Conservation (phyloP, 2,888 invertebrate genomes). For the Sinohyriopsis cumingii region DNA sequence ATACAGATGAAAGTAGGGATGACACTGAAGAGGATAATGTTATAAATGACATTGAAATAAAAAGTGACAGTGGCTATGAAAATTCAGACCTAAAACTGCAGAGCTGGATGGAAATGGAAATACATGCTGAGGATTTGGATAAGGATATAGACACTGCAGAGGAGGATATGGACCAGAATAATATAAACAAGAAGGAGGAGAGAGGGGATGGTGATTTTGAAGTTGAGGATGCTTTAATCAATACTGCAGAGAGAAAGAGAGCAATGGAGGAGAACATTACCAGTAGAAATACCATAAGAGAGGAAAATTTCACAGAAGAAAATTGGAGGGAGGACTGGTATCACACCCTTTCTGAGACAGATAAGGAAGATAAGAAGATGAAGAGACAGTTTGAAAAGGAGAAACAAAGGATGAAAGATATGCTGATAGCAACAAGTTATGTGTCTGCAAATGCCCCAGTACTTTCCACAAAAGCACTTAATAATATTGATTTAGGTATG, state of each 20-base stretch:
- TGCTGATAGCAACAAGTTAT: conserved; percentile 36
- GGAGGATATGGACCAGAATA: background rate
- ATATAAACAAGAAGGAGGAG: background rate
- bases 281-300: conserved; percentile 3
- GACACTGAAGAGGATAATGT: conserved; percentile 12
- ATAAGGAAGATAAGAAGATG: conserved; percentile 28
- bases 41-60: too few relatives aligned
- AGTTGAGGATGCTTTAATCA: conserved; percentile 7
- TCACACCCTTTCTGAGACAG: conserved; percentile 3
- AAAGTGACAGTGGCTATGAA: background rate
- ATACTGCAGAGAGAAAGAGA: conserved; percentile 1
- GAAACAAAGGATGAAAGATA: conserved; percentile 32
- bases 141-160: background rate
- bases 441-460: conserved; percentile 47
- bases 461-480: conserved; percentile 45
- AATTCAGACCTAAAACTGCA: conserved; percentile 8
- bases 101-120: conserved; percentile 9
- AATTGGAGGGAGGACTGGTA: conserved; percentile 15
- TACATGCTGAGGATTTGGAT: background rate
- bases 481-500: conserved; percentile 57
- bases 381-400: conserved; percentile 35
- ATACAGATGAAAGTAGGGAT: conserved; percentile 10
- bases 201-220: conserved; percentile 4
- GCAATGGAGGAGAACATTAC: conserved; percentile 15
- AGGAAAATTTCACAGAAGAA: conserved; percentile 14